Conservation (phyloP, 2,113 vertebrate genomes). For the Nothocercus julius region DNA sequence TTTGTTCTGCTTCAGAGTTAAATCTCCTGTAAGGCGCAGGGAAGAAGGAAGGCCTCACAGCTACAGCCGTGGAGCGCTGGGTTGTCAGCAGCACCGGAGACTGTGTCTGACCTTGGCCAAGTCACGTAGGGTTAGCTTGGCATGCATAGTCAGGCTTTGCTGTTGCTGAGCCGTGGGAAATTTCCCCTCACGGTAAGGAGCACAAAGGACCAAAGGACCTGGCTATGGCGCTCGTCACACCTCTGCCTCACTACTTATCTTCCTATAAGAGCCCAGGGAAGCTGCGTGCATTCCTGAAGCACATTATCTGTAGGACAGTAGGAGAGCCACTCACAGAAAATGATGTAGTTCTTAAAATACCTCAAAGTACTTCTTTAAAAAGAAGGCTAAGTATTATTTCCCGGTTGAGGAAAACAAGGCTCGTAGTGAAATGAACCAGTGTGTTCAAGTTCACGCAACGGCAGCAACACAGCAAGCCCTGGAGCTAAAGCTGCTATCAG, state of each 20-base stretch:
- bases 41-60: not conserved
- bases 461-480: not conserved
- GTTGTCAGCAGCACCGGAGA: not conserved
- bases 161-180: not conserved
- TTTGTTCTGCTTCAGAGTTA: conserved; percentile 11
- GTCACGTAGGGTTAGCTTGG: not conserved
- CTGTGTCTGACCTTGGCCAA: not conserved
- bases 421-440: not conserved
- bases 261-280: not conserved
- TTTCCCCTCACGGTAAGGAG: not conserved
- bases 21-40: not conserved
- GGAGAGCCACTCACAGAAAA: not conserved
- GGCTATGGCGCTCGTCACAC: not conserved
- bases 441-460: not conserved
- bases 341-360: not conserved
- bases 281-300: not conserved
- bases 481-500: not conserved
- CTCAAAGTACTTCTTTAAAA: not conserved
- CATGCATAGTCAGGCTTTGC: accelerated
- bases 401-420: not conserved
- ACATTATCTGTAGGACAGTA: not conserved
- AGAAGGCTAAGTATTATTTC: not conserved
- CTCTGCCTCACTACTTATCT: not conserved
- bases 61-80: not conserved
- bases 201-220: not conserved